A percentile compares a stretch with the other conserved stretches of the same genome.
Conservation (phyloP, 2,797 vertebrate genomes). For the Lates japonicus region DNA sequence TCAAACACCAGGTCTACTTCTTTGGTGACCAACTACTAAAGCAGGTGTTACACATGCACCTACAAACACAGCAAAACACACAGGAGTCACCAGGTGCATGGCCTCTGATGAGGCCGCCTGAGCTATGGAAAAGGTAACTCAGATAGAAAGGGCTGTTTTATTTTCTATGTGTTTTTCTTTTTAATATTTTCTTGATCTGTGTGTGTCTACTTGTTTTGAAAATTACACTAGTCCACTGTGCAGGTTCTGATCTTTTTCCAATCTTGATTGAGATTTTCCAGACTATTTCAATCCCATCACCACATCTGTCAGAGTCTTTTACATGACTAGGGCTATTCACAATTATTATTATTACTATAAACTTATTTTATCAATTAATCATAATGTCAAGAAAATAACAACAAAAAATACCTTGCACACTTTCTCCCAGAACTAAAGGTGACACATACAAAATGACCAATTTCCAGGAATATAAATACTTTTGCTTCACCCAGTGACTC, state of each 20-base stretch:
- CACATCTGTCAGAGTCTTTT: not conserved
- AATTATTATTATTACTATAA: not conserved
- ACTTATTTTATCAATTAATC: not conserved
- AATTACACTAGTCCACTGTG: not conserved
- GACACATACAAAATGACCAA: not conserved
- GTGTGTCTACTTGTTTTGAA: not conserved
- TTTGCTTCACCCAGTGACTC: not conserved
- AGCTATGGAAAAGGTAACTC: not conserved
- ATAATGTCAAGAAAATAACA: not conserved
- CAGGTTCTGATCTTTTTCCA: not conserved
- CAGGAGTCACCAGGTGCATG: not conserved
- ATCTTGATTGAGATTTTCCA: too few relatives aligned
- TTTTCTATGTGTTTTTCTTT: not conserved
- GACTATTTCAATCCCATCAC: not conserved
- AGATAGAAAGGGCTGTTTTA: not conserved
- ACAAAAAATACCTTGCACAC: not conserved
- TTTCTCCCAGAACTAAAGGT: too few relatives aligned
- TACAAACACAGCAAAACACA: conserved; percentile 1
- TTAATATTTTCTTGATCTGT: not conserved
- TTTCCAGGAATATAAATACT: not conserved
- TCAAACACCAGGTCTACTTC: conserved; percentile 52
- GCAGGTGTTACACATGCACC: conserved; percentile 18
- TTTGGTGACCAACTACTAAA: conserved; percentile 36
- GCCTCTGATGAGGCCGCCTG: conserved; percentile 18
- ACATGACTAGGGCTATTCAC: not conserved